Evolutionary conservation across 2,888 invertebrate species (phyloP).

Genomic region (Xanthia togata): DNA sequence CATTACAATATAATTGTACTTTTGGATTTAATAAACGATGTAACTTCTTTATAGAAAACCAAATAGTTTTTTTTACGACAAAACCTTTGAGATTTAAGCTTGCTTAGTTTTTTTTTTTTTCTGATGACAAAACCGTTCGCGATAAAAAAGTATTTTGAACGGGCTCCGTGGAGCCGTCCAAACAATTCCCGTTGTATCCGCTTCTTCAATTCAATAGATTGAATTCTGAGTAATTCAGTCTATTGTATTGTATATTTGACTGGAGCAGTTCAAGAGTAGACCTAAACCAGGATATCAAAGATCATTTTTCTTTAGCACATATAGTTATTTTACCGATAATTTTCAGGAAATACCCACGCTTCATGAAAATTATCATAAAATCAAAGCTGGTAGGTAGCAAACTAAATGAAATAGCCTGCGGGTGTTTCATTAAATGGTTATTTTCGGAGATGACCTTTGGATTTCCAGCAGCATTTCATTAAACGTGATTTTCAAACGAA

Average conservation of each 20-base stretch:
- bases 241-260: no score
- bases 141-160: constrained; percentile 11
- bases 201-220: neutral
- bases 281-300: neutral
- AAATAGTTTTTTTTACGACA: neutral
- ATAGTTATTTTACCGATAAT: neutral
- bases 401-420: neutral
- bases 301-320: neutral
- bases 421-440: neutral
- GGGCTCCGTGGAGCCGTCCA: neutral
- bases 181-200: constrained; percentile 3
- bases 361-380: neutral
- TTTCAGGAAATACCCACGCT: no score
- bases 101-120: constrained; percentile 25
- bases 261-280: neutral
- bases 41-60: neutral
- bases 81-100: neutral
- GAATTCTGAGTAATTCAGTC: no score
- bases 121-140: neutral
- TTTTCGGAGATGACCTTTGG: constrained; percentile 15
- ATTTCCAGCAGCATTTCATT: neutral
- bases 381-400: neutral
- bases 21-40: neutral
- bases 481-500: neutral
- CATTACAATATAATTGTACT: neutral